Evolutionary conservation across 2,113 vertebrate genomes (phyloP).

Genomic region (Lipophrys pholis): DNA sequence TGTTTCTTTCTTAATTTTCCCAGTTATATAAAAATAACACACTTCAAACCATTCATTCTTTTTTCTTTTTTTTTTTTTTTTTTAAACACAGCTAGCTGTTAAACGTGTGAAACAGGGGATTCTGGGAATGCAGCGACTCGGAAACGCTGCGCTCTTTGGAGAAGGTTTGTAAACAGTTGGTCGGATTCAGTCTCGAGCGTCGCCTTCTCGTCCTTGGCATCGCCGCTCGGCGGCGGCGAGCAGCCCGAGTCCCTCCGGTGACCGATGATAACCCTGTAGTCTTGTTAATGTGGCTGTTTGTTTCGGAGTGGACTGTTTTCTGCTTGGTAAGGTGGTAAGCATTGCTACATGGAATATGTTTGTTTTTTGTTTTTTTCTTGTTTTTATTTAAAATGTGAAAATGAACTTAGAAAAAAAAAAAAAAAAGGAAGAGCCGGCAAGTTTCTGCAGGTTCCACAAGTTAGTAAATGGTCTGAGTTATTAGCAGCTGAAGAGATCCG

Average conservation of each 20-base stretch:
- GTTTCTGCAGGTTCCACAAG: conserved; percentile 69
- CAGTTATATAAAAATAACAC: conserved; percentile 80
- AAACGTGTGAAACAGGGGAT: conserved; percentile 33
- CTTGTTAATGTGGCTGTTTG: conserved; percentile 21
- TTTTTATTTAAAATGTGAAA: conserved; percentile 72
- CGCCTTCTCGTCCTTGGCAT: conserved; percentile 30
- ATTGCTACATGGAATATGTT: conserved; percentile 80
- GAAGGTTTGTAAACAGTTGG: conserved; percentile 63
- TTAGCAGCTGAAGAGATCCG: conserved; percentile 84
- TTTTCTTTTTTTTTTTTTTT: conserved; percentile 37
- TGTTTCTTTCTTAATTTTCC: conserved; percentile 60
- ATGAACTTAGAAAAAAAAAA: conserved; percentile 62
- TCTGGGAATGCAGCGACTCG: conserved; percentile 48
- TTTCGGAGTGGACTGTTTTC: conserved; percentile 49
- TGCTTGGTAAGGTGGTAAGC: conserved; percentile 63
- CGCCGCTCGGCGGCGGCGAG: conserved; percentile 4
- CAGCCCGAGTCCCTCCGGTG: conserved; percentile 42
- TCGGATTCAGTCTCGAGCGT: conserved; percentile 38
- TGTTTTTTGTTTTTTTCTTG: conserved; percentile 9
- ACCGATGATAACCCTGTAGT: conserved; percentile 51
- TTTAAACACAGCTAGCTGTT: conserved; percentile 58
- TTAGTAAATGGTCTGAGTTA: conserved; percentile 79
- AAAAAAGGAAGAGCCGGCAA: conserved; percentile 60
- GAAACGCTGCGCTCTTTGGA: conserved; percentile 61
- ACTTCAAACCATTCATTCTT: conserved; percentile 67